phyloP scores from a whole-genome alignment of 2,888 invertebrate genomes.

The Latrodectus hesperus region DNA sequence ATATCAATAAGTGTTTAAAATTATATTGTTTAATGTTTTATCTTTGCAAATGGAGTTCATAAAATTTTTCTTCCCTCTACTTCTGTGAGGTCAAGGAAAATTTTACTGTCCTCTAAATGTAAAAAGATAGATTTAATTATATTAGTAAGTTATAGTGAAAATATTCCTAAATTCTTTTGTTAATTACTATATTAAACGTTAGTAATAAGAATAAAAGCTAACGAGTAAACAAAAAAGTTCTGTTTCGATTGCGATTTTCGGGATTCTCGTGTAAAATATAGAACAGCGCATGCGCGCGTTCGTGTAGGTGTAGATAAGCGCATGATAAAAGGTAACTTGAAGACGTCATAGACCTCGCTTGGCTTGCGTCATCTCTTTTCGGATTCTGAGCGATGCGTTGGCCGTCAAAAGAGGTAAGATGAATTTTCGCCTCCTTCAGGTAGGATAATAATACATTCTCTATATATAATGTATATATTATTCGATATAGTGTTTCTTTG shows the following conservation, averaged over 20 bases:
- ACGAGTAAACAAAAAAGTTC: neutral
- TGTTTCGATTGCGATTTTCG: neutral
- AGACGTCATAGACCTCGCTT: constrained; percentile 60
- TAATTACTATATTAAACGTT: too few species aligned
- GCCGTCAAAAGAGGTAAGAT: constrained; percentile 55
- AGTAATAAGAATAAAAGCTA: neutral
- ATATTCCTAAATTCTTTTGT: too few species aligned
- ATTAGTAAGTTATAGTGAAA: too few species aligned
- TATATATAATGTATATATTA: too few species aligned
- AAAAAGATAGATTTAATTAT: too few species aligned
- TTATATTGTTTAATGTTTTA: too few species aligned
- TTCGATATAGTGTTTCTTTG: too few species aligned
- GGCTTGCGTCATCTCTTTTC: constrained; percentile 61
- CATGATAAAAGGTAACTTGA: constrained; percentile 48
- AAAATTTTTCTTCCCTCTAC: too few species aligned
- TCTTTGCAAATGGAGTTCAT: too few species aligned
- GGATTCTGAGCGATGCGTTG: constrained; percentile 63
- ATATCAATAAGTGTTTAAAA: too few species aligned
- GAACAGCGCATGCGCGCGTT: constrained; percentile 43
- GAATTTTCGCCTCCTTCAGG: constrained; percentile 10
- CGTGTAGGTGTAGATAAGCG: constrained; percentile 48
- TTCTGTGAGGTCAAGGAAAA: too few species aligned
- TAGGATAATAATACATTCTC: neutral
- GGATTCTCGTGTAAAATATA: neutral
- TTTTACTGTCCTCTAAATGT: too few species aligned